Percentiles rank a stretch among this genome's conserved stretches.
These are phyloP conservation scores for Colletes gigas DNA, from an alignment of 1,140 invertebrate species.

Conservation along the genomic window DNA sequence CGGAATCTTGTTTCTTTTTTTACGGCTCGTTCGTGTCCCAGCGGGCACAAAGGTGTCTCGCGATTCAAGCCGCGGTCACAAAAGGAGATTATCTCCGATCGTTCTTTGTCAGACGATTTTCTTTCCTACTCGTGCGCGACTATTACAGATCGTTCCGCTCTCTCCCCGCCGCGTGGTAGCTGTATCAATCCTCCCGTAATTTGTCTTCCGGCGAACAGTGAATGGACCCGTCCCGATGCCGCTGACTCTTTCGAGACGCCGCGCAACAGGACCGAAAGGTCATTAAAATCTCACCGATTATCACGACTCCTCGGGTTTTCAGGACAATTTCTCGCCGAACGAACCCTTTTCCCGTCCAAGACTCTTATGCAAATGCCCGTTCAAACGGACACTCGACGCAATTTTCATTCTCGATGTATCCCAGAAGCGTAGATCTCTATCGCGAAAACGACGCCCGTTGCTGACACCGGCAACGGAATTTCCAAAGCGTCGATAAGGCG, in stretches of 20 bases:
- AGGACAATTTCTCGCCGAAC: not conserved
- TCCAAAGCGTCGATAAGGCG: too few relatives aligned
- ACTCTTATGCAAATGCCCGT: conserved; percentile 12
- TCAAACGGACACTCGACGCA: not conserved
- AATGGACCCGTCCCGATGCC: not conserved
- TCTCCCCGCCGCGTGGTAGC: conserved; percentile 19
- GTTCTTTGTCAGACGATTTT: conserved; percentile 53
- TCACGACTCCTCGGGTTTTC: too few relatives aligned
- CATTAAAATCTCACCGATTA: too few relatives aligned
- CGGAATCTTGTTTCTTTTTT: conserved; percentile 39
- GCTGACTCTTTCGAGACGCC: not conserved
- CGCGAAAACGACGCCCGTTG: too few relatives aligned
- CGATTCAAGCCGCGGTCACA: conserved; percentile 40
- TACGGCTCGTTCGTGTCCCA: conserved; percentile 32
- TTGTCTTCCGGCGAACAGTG: conserved; percentile 24
- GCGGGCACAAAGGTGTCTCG: conserved; percentile 50
- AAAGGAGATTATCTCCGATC: conserved; percentile 61
- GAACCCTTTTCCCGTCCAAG: not conserved
- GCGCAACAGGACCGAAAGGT: too few relatives aligned
- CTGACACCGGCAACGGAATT: too few relatives aligned
- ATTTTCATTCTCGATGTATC: too few relatives aligned
- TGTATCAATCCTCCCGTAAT: conserved; percentile 47
- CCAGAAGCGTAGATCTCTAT: too few relatives aligned
- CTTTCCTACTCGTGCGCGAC: conserved; percentile 30
- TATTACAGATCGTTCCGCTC: conserved; percentile 25